A percentile compares a stretch with the other conserved stretches of the same genome.
Conservation (phyloP, 1,140 invertebrate genomes). For the Trachymyrmex septentrionalis region DNA sequence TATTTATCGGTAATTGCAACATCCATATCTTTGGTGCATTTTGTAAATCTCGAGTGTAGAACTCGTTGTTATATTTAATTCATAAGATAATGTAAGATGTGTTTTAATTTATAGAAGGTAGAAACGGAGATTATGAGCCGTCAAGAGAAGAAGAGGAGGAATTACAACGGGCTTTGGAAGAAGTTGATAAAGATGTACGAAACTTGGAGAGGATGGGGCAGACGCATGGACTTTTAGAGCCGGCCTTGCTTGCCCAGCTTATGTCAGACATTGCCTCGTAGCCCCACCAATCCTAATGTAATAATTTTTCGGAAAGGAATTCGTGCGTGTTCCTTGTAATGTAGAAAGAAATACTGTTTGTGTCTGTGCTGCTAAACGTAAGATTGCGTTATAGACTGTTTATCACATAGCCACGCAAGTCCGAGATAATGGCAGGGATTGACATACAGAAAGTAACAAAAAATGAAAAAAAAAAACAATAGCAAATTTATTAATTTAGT, state of each 20-base stretch:
- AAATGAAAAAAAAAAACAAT: conserved; percentile 50
- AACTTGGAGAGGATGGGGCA: conserved; percentile 91
- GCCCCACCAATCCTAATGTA: conserved; percentile 77
- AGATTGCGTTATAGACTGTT: conserved; percentile 78
- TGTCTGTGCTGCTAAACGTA: conserved; percentile 80
- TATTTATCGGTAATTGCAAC: conserved; percentile 91
- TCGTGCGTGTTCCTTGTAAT: conserved; percentile 77
- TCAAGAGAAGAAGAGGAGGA: conserved; percentile 94
- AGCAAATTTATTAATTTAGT: conserved; percentile 72
- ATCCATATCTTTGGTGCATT: conserved; percentile 39
- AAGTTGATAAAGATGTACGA: conserved; percentile 92
- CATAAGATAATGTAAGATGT: not conserved
- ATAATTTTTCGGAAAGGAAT: conserved; percentile 68
- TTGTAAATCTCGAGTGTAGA: conserved; percentile 24
- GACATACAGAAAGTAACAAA: conserved; percentile 74
- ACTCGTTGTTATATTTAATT: conserved; percentile 25
- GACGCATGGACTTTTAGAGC: conserved; percentile 88
- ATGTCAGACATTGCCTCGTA: conserved; percentile 87
- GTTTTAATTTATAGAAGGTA: conserved; percentile 88
- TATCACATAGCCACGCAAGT: conserved; percentile 69
- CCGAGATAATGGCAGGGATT: conserved; percentile 72
- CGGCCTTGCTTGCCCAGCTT: conserved; percentile 84
- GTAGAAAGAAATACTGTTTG: conserved; percentile 78
- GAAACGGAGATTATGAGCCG: conserved; percentile 90
- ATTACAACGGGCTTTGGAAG: conserved; percentile 93